These are phyloP conservation scores for Athene noctua DNA, from an alignment of 2,113 vertebrate species.

Conservation along the genomic window DNA sequence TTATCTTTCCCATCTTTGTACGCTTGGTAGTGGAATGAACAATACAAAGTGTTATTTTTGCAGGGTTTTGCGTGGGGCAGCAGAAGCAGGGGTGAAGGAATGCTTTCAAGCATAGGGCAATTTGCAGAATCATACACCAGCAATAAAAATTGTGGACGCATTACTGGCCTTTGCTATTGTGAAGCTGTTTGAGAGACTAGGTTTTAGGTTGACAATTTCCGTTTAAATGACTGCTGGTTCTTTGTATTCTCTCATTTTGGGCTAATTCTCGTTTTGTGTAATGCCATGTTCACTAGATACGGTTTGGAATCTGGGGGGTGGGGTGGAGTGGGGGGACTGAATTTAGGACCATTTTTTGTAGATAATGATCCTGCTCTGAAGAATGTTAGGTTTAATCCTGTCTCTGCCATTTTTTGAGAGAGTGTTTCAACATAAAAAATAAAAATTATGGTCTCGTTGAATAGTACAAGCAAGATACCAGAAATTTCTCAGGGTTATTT, in stretches of 20 bases:
- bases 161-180: background rate
- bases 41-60: background rate
- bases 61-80: background rate
- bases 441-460: background rate
- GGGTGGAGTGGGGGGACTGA: no score
- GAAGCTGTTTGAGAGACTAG: background rate
- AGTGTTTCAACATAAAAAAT: background rate
- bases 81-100: background rate
- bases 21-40: background rate
- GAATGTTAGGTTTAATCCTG: background rate
- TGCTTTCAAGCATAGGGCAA: background rate
- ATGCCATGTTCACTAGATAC: background rate
- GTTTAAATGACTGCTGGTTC: background rate
- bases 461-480: background rate
- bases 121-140: background rate
- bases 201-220: background rate
- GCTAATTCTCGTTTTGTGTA: background rate
- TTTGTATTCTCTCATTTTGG: background rate
- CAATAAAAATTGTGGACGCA: background rate
- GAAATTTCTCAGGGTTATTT: background rate
- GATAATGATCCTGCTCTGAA: background rate
- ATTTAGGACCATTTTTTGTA: background rate
- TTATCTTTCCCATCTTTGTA: background rate
- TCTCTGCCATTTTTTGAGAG: background rate
- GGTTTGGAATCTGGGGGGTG: background rate